A percentile compares a stretch with the other conserved stretches of the same genome.
Evolutionary conservation across 1,140 invertebrate genomes (phyloP).

Genomic region (Agrypnia vestita): DNA sequence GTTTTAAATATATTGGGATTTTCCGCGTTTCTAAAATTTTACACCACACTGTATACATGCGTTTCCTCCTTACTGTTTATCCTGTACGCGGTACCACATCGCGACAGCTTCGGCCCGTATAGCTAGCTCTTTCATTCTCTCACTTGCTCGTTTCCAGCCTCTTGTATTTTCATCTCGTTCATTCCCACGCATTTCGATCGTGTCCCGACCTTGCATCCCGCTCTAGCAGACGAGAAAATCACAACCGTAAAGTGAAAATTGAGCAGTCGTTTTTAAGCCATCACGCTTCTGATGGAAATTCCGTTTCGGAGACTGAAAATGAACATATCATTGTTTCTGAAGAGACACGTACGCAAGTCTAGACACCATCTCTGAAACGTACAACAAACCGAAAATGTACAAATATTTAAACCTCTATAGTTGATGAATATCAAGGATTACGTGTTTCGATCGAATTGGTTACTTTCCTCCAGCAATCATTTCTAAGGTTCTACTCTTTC

Average conservation of each 20-base stretch:
- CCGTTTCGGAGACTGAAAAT: background rate
- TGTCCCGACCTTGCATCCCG: background rate
- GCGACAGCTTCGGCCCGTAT: background rate
- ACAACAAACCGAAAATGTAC: too few species aligned
- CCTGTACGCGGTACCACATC: background rate
- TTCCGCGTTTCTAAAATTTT: too few species aligned
- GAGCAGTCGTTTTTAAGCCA: background rate
- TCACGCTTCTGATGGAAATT: background rate
- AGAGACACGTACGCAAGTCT: too few species aligned
- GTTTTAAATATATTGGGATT: too few species aligned
- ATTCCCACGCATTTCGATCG: background rate
- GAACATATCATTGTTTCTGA: background rate
- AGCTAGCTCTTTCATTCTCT: background rate
- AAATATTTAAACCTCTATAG: too few species aligned
- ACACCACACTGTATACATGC: too few species aligned
- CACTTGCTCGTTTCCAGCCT: background rate
- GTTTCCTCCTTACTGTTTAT: too few species aligned
- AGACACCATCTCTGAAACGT: too few species aligned
- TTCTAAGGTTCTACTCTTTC: too few species aligned
- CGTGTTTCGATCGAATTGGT: too few species aligned
- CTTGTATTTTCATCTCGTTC: background rate
- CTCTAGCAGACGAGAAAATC: background rate
- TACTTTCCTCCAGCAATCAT: too few species aligned
- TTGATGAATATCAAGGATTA: too few species aligned
- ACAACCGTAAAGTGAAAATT: background rate